Base-by-base conservation (phyloP, 2,888 invertebrate genomes). In the Argyresthia goedartella region DNA sequence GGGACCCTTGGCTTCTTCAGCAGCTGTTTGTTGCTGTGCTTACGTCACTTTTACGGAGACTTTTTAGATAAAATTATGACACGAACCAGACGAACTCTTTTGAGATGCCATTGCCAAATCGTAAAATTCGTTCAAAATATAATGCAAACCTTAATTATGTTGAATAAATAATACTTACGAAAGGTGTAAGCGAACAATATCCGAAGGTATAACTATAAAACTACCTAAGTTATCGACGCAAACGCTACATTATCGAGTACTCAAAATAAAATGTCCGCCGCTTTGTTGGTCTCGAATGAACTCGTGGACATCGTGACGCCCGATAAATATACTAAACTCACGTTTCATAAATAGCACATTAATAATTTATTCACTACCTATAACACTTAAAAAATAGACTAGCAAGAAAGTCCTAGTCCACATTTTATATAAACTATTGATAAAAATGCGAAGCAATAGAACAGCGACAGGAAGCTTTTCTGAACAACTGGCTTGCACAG, bases 231-330 rank as follows among this genome's bases (percentile, higher is more conserved):
- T 82, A 81, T 79, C 81, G 71, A 82, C 76, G 78, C 85, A 81
- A 84, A 81, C 76, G 84, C 87, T 87, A 87, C 87, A 87, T 87
- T 86, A 86, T 87, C 82, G 80, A 85, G 78, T 81, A 81, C 81
- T 85, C 84, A 84, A 87, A 87, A 87, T 87, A 87, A 87, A 87
- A 87, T 87, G 87, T 87, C 87, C 86, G 87, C 87, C 87, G 87
- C 87, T 85, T 85, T 84, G 86, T 86, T 84, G 85, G 85, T 85
- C 76, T 81, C 79, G 78, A 85, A 71, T 84, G 84, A 84, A 86
- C 85, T 85, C 84, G 87, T 86, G 85, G 87, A 86, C 82, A 85
- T 82, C 75, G 77, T 80, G 80, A 77, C 81, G 85, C 81, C 72
- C 60, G 67, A 68, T 66, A 71, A 73, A 49, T 51, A 49, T 14